phyloP scores from a whole-genome alignment of 1,140 invertebrate species.

The Pachyrhynchus sulphureomaculatus region DNA sequence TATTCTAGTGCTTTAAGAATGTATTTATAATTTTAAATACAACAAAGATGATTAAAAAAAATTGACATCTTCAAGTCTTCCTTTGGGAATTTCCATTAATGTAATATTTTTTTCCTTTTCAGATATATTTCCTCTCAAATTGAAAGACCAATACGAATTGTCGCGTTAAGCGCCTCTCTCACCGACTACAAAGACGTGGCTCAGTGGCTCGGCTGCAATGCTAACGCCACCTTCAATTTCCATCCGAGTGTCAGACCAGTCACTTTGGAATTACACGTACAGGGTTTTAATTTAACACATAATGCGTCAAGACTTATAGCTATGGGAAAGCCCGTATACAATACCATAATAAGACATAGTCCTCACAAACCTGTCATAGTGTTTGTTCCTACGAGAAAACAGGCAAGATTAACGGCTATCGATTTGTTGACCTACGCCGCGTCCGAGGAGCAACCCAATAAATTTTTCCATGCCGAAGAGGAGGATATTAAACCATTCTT shows the following conservation, averaged over 20 bases:
- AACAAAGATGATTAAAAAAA: background rate
- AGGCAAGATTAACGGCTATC: slow-evolving; percentile 90
- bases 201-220: slow-evolving; percentile 94
- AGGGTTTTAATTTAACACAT: slow-evolving; percentile 97
- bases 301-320: slow-evolving; percentile 92
- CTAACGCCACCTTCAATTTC: slow-evolving; percentile 96
- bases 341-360: slow-evolving; percentile 86
- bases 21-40: background rate
- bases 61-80: too few species aligned
- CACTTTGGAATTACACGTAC: slow-evolving; percentile 92
- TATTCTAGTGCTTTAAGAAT: too few species aligned
- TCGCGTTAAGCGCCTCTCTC: slow-evolving; percentile 92
- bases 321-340: slow-evolving; percentile 97
- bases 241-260: slow-evolving; percentile 96
- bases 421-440: slow-evolving; percentile 92
- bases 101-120: slow-evolving; percentile 8
- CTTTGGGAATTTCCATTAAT: too few species aligned
- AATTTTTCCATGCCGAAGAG: slow-evolving; percentile 90
- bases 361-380: slow-evolving; percentile 88
- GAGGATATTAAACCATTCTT: slow-evolving; percentile 86
- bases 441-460: slow-evolving; percentile 78
- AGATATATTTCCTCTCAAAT: slow-evolving; percentile 94
- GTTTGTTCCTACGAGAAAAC: slow-evolving; percentile 95
- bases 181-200: slow-evolving; percentile 94
- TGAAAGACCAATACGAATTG: slow-evolving; percentile 89